A percentile compares a stretch with the other conserved stretches of the same genome.
These are phyloP conservation scores for Sinosuthora webbiana DNA, from an alignment of 2,113 vertebrate genomes.

Conservation along the genomic window DNA sequence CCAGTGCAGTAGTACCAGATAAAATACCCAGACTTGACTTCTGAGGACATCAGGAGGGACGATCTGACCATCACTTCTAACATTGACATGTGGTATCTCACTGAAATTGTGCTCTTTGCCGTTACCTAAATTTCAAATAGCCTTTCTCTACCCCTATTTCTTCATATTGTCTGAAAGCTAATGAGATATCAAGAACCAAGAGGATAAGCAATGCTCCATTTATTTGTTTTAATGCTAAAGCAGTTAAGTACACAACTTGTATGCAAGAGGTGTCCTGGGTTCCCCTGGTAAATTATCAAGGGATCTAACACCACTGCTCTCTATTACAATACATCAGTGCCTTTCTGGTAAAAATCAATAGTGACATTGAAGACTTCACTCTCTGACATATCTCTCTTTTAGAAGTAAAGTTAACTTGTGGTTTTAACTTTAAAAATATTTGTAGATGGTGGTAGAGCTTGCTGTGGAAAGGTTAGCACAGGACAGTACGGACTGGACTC, in stretches of 20 bases:
- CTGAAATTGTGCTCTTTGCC: fast-evolving
- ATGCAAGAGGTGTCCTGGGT: background rate
- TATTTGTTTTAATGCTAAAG: background rate
- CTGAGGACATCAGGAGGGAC: background rate
- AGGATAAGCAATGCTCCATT: background rate
- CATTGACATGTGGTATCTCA: background rate
- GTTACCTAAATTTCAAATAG: background rate
- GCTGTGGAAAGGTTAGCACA: background rate
- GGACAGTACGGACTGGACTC: background rate
- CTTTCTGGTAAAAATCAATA: background rate
- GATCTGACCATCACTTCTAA: background rate
- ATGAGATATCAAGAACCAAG: background rate
- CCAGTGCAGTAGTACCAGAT: background rate
- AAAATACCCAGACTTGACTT: background rate
- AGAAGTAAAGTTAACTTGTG: background rate
- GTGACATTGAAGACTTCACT: background rate
- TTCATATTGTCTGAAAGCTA: background rate
- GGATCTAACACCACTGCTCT: background rate
- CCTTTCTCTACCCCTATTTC: background rate
- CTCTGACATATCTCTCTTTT: background rate
- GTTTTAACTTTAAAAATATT: background rate
- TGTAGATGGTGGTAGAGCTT: background rate
- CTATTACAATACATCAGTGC: background rate
- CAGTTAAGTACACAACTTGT: background rate
- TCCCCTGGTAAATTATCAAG: background rate